Evolutionary conservation across 2,888 invertebrate species (phyloP), one percentile per base, ranked within the genome.

Genomic region (Mycalesis mineus): DNA sequence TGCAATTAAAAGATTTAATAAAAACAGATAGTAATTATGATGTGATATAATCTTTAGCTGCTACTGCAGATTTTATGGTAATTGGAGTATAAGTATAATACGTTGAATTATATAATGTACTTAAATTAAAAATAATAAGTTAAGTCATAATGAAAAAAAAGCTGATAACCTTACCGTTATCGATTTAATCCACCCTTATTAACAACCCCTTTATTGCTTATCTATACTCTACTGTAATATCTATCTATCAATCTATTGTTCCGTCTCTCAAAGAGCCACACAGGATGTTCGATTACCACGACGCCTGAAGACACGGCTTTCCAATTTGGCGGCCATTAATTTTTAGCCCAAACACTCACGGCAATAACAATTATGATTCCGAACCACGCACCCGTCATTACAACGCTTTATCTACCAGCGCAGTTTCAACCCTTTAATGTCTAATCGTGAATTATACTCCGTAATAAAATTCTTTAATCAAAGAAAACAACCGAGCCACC

Each of bases 381-480:
- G 81, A 83, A 87, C 85, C 87, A 87, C 87, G 86, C 84, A 80
- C 82, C 77, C 82, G 81, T 85, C 88, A 82, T 85, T 86, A 84
- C 81, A 75, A 72, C 78, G 82, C 77, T 88, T 87, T 88, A 88
- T 88, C 88, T 84, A 74, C 69, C 78, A 77, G 71, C 80, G 73
- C 79, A 80, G 77, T 75, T 74, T 73, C 77, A 82, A 84, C 87
- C 86, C 88, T 85, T 85, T 80, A 75, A 75, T 82, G 80, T 84
- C 88, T 88, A 89, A 89, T 89, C 89, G 89, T 88, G 88, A 89
- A 88, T 88, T 89, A 89, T 89, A 82, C 73, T 73, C 82, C 70
- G 83, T 86, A 88, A 88, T 89, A 89, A 89, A 89, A 89, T 88
- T 89, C 89, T 89, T 89, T 89, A 89, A 89, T 89, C 89, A 89